Evolutionary conservation across 2,888 invertebrate species (phyloP).

Genomic region (Lomographa bimaculata): DNA sequence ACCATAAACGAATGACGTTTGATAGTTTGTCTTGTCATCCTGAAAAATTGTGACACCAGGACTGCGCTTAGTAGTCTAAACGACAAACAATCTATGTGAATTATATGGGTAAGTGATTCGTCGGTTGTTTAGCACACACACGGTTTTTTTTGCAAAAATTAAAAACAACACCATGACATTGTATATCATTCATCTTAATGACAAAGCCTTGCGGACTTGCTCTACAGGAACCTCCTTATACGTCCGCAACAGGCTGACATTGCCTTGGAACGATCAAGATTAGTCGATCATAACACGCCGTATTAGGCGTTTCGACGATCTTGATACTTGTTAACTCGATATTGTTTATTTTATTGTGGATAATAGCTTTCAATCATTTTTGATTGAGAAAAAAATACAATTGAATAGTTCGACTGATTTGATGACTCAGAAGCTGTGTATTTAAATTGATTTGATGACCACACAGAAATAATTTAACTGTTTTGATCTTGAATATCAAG

Average conservation of each 20-base stretch:
- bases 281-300: conserved; percentile 29
- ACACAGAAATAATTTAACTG: no score
- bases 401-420: not conserved
- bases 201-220: conserved; percentile 21
- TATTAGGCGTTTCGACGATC: conserved; percentile 28
- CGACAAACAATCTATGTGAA: no score
- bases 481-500: no score
- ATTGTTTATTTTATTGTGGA: conserved; percentile 12
- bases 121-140: no score
- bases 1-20: no score
- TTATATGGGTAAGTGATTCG: no score
- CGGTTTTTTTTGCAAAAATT: no score
- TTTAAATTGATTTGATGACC: not conserved
- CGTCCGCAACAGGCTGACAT: conserved; percentile 26
- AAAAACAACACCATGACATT: no score
- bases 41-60: no score
- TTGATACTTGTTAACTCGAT: conserved; percentile 24
- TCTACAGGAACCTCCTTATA: conserved; percentile 27
- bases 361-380: conserved; percentile 12
- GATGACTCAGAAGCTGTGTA: conserved; percentile 6
- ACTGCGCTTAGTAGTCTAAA: no score
- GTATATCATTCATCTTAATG: conserved; percentile 24
- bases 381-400: no score
- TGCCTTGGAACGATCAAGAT: conserved; percentile 32
- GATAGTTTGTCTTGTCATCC: no score